Conservation (phyloP, 92 coral and sea anemone species). For the Parazoanthus swiftii region DNA sequence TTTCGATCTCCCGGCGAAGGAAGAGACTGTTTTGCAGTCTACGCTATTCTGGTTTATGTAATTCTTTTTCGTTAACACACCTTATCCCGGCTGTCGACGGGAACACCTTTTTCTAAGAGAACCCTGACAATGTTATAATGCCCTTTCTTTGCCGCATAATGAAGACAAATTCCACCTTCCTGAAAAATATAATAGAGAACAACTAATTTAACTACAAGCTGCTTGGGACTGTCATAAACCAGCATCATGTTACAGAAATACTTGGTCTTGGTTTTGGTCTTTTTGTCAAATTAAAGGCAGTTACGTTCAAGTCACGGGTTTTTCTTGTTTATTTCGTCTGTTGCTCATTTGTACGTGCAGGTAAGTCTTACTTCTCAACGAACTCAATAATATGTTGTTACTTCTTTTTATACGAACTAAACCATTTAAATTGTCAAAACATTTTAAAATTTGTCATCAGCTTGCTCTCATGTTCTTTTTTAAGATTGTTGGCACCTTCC, state of each 20-base stretch:
- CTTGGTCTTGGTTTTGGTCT: no score
- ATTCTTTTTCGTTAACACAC: constrained; percentile 42
- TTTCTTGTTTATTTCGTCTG: neutral
- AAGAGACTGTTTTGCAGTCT: no score
- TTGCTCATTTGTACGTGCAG: neutral
- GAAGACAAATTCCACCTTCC: constrained; percentile 85
- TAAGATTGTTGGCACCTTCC: neutral
- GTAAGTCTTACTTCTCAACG: neutral
- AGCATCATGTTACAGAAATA: no score
- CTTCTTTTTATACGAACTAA: neutral
- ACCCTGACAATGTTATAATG: constrained; percentile 79
- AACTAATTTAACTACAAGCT: neutral
- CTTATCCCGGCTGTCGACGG: constrained; percentile 80
- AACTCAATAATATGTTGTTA: neutral
- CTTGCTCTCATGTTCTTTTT: neutral
- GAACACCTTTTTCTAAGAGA: constrained; percentile 88
- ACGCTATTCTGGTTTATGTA: no score
- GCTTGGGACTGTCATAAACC: neutral
- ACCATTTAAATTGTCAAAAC: no score
- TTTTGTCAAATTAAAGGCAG: no score
- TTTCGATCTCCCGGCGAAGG: no score
- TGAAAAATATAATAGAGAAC: constrained; percentile 23
- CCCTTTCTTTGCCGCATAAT: constrained; percentile 92
- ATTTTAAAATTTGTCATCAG: no score
- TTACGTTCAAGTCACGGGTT: neutral